Evolutionary conservation across 2,113 vertebrate species (phyloP).

Genomic region (Gallinago paraguaiae): DNA sequence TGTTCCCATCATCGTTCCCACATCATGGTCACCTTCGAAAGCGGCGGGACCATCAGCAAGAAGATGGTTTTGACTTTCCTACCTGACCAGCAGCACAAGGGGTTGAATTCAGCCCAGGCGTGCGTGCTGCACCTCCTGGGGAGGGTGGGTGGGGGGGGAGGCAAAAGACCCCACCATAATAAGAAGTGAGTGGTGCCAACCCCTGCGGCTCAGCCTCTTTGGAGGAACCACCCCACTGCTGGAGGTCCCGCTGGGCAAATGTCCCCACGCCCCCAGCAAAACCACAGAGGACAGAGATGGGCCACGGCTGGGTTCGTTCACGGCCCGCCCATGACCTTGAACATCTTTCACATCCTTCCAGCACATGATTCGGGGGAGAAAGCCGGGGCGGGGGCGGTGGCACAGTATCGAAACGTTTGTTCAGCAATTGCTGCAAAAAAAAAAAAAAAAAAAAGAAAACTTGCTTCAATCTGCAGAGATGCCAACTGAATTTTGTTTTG

Average conservation of each 20-base stretch:
- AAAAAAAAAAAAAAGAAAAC: not conserved
- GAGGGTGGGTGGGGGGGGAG: too few relatives aligned
- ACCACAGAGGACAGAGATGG: not conserved
- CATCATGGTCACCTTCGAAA: not conserved
- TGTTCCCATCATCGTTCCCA: not conserved
- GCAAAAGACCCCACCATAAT: accelerated
- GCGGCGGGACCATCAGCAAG: not conserved
- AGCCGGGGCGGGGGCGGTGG: constrained; percentile 20
- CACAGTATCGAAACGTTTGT: constrained; percentile 39
- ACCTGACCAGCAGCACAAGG: accelerated
- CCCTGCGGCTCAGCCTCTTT: not conserved
- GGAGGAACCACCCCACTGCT: not conserved
- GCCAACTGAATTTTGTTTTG: constrained; percentile 28
- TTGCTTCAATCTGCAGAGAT: constrained; percentile 53
- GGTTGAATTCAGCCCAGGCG: not conserved
- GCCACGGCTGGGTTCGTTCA: accelerated
- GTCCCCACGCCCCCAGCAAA: accelerated
- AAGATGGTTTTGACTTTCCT: not conserved
- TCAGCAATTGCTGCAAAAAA: constrained; percentile 53
- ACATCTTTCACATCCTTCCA: not conserved
- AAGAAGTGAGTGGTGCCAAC: accelerated
- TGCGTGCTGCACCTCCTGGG: not conserved
- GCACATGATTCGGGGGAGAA: constrained; percentile 9
- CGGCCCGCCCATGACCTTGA: constrained; percentile 36
- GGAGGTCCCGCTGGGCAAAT: not conserved